Percentiles rank a stretch among this genome's conserved stretches.
phyloP scores from a whole-genome alignment of 1,140 invertebrate species.

The Drosophila ficusphila region DNA sequence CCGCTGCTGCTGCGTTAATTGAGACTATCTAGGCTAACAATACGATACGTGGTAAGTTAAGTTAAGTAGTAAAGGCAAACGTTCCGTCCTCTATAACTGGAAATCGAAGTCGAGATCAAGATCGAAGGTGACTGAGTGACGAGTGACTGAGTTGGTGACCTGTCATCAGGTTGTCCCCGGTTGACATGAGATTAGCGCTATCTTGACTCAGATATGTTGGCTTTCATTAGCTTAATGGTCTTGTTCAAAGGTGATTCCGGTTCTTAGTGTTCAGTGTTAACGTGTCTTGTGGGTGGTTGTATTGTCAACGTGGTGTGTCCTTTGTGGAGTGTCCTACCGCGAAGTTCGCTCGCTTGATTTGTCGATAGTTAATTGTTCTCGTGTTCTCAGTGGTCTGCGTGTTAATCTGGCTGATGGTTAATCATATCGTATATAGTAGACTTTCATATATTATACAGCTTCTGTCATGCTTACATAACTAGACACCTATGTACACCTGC shows the following conservation, averaged over 20 bases:
- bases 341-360: slow-evolving; percentile 61
- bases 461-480: slow-evolving; percentile 56
- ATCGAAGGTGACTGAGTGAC: slow-evolving; percentile 13
- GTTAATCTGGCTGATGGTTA: slow-evolving; percentile 30
- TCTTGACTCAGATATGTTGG: slow-evolving; percentile 60
- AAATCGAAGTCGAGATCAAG: slow-evolving; percentile 39
- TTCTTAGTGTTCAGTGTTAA: neutral
- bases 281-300: slow-evolving; percentile 42
- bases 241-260: neutral
- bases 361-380: slow-evolving; percentile 67
- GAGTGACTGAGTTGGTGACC: no score
- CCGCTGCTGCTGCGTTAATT: slow-evolving; percentile 40
- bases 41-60: slow-evolving; percentile 58
- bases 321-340: slow-evolving; percentile 29
- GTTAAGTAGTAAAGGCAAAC: slow-evolving; percentile 70
- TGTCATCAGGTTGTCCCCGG: neutral
- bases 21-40: slow-evolving; percentile 74
- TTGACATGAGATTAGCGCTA: slow-evolving; percentile 21
- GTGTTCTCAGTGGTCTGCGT: slow-evolving; percentile 50
- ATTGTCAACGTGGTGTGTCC: slow-evolving; percentile 68
- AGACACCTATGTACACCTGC: slow-evolving; percentile 60
- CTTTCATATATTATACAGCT: slow-evolving; percentile 71
- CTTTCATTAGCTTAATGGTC: slow-evolving; percentile 42
- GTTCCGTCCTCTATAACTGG: slow-evolving; percentile 46
- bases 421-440: slow-evolving; percentile 32